Conservation (phyloP, 2,888 invertebrate species). For the Beris morrisii region DNA sequence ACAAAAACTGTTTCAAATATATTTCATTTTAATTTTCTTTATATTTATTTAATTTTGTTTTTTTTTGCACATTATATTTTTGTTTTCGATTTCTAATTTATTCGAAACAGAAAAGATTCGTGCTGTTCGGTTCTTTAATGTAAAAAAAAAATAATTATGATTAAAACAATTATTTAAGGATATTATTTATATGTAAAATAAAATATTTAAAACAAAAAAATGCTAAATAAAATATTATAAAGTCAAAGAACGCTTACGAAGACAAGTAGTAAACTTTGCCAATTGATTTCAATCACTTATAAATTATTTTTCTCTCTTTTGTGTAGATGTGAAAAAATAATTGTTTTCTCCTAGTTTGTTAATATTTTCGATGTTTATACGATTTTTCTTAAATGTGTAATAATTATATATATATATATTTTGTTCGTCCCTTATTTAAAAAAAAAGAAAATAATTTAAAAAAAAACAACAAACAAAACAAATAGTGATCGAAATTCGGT, state of each 20-base stretch:
- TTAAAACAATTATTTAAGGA: constrained; percentile 33
- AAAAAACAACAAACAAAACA: too few relatives aligned
- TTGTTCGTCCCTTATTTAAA: neutral
- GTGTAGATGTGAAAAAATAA: constrained; percentile 1
- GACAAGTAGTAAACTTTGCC: constrained; percentile 32
- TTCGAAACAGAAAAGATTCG: constrained; percentile 15
- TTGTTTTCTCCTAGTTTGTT: neutral
- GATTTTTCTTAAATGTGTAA: neutral
- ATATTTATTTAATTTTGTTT: constrained; percentile 22
- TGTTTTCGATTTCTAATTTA: constrained; percentile 24
- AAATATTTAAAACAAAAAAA: constrained; percentile 7
- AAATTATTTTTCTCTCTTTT: constrained; percentile 15
- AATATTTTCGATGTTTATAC: neutral
- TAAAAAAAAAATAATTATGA: constrained; percentile 8
- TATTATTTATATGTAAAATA: constrained; percentile 30
- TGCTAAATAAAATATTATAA: neutral
- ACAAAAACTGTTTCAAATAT: constrained; percentile 6
- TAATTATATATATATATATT: constrained; percentile 18
- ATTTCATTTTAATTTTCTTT: constrained; percentile 3
- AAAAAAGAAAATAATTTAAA: too few relatives aligned
- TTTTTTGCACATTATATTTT: constrained; percentile 8
- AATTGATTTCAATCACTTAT: constrained; percentile 26
- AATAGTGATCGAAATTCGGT: constrained; percentile 30
- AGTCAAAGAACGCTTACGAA: constrained; percentile 32
- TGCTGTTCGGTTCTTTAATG: constrained; percentile 25